Conservation (phyloP, 2,888 invertebrate species). For the Atherix ibis region DNA sequence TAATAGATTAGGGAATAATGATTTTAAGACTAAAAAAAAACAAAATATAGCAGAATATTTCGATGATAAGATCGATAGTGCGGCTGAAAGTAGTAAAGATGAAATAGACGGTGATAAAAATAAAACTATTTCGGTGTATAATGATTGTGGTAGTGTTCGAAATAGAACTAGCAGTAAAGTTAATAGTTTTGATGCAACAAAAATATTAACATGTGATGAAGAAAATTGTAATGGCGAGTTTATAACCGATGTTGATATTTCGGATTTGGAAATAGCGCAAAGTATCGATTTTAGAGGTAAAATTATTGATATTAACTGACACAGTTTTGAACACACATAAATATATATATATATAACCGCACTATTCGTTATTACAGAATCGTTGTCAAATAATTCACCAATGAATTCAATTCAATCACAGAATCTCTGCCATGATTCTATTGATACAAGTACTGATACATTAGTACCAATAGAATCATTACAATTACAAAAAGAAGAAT, state of each 20-base stretch:
- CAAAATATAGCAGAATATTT: too few relatives aligned
- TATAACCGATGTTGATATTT: conserved; percentile 3
- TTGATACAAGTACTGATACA: conserved; percentile 39
- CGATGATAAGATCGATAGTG: too few relatives aligned
- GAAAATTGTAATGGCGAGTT: too few relatives aligned
- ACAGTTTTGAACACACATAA: too few relatives aligned
- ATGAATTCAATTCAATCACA: conserved; percentile 11
- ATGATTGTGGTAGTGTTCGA: too few relatives aligned
- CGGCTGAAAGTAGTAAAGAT: conserved; percentile 4
- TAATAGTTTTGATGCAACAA: conserved; percentile 5
- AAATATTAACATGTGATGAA: too few relatives aligned
- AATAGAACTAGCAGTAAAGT: too few relatives aligned
- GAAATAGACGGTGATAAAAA: conserved; percentile 7
- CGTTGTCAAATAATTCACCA: conserved; percentile 1
- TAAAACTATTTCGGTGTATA: too few relatives aligned
- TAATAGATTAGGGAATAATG: too few relatives aligned
- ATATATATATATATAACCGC: too few relatives aligned
- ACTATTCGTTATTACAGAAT: background rate
- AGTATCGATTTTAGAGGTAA: conserved; percentile 21
- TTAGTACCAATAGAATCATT: conserved; percentile 26
- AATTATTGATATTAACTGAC: conserved; percentile 1
- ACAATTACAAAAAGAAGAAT: background rate
- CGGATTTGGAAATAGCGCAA: conserved; percentile 15
- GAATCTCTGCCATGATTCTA: conserved; percentile 22
- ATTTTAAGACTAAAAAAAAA: too few relatives aligned